A percentile compares a stretch with the other conserved stretches of the same genome.
These are phyloP conservation scores for Melopsittacus undulatus DNA, from an alignment of 2,797 vertebrate genomes.

Conservation along the genomic window DNA sequence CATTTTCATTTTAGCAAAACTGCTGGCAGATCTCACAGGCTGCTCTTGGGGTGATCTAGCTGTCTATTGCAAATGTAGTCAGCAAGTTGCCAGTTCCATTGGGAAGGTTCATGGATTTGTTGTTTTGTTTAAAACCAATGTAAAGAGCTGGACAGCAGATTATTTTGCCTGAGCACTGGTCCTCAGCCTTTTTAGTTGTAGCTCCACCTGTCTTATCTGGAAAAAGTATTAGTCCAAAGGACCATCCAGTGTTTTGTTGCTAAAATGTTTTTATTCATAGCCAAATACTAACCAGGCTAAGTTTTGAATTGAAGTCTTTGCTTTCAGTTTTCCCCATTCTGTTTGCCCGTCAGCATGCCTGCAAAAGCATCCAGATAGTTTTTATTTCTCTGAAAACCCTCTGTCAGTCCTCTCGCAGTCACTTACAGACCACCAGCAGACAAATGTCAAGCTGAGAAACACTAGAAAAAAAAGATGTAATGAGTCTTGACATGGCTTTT, in stretches of 20 bases:
- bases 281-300: background rate
- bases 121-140: background rate
- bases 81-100: fast-evolving
- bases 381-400: background rate
- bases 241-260: background rate
- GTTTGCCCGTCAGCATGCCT: background rate
- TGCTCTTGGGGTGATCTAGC: background rate
- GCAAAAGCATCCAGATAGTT: background rate
- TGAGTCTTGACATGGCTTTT: background rate
- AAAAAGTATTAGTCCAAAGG: background rate
- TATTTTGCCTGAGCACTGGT: background rate
- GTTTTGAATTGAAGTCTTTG: background rate
- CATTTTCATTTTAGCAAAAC: background rate
- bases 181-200: background rate
- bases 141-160: background rate
- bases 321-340: background rate
- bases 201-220: background rate
- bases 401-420: background rate
- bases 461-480: background rate
- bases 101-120: background rate
- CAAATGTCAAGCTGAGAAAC: background rate
- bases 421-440: background rate
- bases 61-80: background rate
- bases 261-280: background rate
- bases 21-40: background rate